A percentile compares a stretch with the other conserved stretches of the same genome.
phyloP scores from a whole-genome alignment of 2,113 vertebrate species.

The Lagopus leucura region DNA sequence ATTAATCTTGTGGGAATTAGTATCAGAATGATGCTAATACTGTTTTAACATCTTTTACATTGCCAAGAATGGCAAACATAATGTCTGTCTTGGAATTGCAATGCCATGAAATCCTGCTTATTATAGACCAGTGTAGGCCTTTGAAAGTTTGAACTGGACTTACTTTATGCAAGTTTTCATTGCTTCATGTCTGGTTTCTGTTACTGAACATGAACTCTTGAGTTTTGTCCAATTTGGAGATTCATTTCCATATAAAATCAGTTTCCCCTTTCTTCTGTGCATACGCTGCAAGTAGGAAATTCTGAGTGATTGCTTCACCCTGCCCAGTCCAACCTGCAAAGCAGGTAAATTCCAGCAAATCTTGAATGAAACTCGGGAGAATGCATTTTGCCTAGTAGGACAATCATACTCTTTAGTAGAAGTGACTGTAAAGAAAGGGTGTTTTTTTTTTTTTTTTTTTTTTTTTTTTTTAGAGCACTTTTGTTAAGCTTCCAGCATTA shows the following conservation, averaged over 20 bases:
- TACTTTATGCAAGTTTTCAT: background rate
- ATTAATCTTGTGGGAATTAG: conserved; percentile 23
- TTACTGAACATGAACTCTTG: background rate
- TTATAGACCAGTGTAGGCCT: background rate
- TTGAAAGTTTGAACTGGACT: background rate
- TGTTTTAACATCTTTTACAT: background rate
- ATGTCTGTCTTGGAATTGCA: background rate
- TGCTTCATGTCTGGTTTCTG: background rate
- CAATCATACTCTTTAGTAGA: background rate
- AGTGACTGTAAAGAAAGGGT: background rate
- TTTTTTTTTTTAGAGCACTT: background rate
- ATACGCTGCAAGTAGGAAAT: background rate
- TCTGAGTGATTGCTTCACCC: background rate
- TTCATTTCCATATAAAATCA: background rate
- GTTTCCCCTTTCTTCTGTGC: background rate
- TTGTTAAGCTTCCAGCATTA: background rate
- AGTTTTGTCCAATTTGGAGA: background rate
- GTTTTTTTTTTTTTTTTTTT: background rate
- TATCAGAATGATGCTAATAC: background rate
- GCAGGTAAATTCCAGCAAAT: background rate
- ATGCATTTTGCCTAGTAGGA: background rate
- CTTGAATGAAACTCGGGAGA: background rate
- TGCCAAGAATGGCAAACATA: background rate
- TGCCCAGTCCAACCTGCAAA: background rate
- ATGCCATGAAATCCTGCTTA: background rate